Evolutionary conservation across 2,113 vertebrate species (phyloP).

Genomic region (Marmota monax): DNA sequence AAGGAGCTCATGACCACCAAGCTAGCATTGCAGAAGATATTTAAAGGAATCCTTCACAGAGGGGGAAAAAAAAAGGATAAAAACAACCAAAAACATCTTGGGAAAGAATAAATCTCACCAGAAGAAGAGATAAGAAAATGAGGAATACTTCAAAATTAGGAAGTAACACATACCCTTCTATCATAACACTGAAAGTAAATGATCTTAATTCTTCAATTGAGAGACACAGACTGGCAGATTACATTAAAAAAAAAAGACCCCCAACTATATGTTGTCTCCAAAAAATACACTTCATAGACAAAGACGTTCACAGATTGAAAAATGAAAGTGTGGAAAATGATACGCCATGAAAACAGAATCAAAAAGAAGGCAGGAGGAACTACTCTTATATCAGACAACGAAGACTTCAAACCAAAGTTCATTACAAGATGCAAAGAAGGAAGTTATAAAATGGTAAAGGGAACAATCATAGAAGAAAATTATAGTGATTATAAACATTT

Average conservation of each 20-base stretch:
- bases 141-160: neutral
- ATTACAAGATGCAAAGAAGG: neutral
- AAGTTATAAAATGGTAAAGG: neutral
- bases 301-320: neutral
- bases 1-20: neutral
- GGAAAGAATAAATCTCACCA: neutral
- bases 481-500: neutral
- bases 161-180: neutral
- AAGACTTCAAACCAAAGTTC: neutral
- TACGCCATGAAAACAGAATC: neutral
- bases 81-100: neutral
- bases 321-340: neutral
- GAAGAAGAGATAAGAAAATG: neutral
- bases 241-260: neutral
- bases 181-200: neutral
- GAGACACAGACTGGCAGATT: neutral
- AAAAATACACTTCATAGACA: neutral
- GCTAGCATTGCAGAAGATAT: neutral
- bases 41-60: neutral
- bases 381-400: neutral
- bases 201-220: neutral
- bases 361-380: neutral
- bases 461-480: neutral
- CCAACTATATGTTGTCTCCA: neutral
- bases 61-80: neutral